Evolutionary conservation across 1,140 invertebrate genomes (phyloP), one percentile per base, ranked within the genome.

Genomic region (Plectus sambesii): DNA sequence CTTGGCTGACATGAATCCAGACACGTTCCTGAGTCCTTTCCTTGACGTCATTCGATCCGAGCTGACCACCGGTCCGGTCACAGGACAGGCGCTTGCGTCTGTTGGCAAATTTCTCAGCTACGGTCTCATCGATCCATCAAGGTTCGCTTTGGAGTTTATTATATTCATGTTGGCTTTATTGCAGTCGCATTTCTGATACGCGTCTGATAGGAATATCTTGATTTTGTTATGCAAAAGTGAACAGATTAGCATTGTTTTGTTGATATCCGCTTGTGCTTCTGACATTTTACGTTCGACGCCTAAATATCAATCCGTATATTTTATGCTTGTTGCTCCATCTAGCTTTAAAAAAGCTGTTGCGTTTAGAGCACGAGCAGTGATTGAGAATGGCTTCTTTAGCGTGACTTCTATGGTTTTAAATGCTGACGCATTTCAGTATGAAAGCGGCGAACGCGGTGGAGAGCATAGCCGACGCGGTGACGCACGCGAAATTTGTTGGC

Each of bases 391-490:
- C n/a, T n/a, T n/a, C n/a, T n/a, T n/a, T n/a, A n/a, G n/a, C n/a
- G n/a, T n/a, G n/a, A n/a, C n/a, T n/a, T n/a, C n/a, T n/a, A n/a
- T n/a, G n/a, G n/a, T n/a, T n/a, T n/a, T n/a, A n/a, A n/a, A n/a
- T n/a, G n/a, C n/a, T n/a, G n/a, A n/a, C n/a, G n/a, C n/a, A 53
- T 42, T 56, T 57, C 43, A 33, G 53, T 9, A 51, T 59, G 5
- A 40, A 30, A 23, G 50, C 50, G 29, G 24, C 57, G n/a, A 45
- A 42, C 12, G 87, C 85, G 36, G 85, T 93, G 15, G 86, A 94
- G 69, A 83, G 83, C 55, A 84, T 97, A 53, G 88, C 88, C 1
- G 85, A 93, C 78, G 85, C 89, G 17, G 88, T 97, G 0, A 96
- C 88, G 0, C 87, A 92, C 75, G 87, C 90, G 3, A 78, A 86